A percentile compares a stretch with the other conserved stretches of the same genome.
These are phyloP conservation scores for Notolepis coatsorum DNA, from an alignment of 2,797 vertebrate species.

Conservation along the genomic window DNA sequence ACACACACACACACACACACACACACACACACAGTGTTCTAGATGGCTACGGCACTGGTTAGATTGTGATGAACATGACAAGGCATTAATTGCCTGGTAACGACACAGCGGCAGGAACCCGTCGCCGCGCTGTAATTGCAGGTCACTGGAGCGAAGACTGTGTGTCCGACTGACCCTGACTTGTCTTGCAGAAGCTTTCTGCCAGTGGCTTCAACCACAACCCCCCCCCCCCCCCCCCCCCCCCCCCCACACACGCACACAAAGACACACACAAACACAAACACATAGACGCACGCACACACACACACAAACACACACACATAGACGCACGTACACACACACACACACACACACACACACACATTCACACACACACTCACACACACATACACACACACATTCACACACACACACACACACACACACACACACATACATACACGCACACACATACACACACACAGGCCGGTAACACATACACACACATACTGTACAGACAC, in stretches of 20 bases:
- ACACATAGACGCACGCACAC: conserved; percentile 7
- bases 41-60: conserved; percentile 38
- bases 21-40: not conserved
- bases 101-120: conserved; percentile 48
- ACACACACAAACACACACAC: conserved; percentile 9
- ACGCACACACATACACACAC: no score
- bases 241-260: conserved; percentile 19
- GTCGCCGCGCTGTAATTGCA: conserved; percentile 60
- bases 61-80: conserved; percentile 57
- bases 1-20: not conserved
- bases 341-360: not conserved
- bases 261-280: conserved; percentile 3
- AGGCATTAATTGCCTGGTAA: conserved; percentile 62
- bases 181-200: conserved; percentile 1
- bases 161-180: conserved; percentile 28
- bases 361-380: conserved; percentile 5
- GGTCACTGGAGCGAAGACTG: conserved; percentile 44
- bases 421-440: not conserved
- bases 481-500: no score
- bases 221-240: not conserved
- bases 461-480: conserved; percentile 11
- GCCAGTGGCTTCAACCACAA: conserved; percentile 25
- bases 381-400: conserved; percentile 6
- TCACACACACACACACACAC: not conserved
- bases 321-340: not conserved